Base-by-base conservation (phyloP, 2,888 invertebrate species). In the Cheilosia vernalis region DNA sequence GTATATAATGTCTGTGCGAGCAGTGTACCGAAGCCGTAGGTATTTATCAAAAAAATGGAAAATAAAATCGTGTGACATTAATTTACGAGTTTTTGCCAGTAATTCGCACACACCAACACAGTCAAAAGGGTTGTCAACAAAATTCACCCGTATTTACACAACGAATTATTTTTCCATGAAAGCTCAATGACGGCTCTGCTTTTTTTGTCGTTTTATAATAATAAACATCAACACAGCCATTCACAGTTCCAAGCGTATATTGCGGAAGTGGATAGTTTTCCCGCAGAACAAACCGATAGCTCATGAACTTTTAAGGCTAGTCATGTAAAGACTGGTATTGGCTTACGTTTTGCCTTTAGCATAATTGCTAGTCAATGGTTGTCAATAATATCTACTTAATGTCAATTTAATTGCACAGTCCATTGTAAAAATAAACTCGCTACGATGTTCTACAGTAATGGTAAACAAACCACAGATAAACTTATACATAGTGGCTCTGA, bases 51-150 rank as follows among this genome's bases (percentile, higher is more conserved):
- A 24, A 67, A 72, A 40, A 78, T 63, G 47, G n/a, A 70, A 78
- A 64, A 70, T 78, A 70, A 37, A 70, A 64, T 72, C 78, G 78
- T 79, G 78, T 79, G 78, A 79, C 78, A 78, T 78, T 79, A 79
- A 79, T 79, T 79, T 79, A 70, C 78, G 69, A 70, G 61, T 69
- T 77, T 51, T 69, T 63, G 55, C 47, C 56, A 78, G 55, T 63
- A 56, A 74, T 63, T 63, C 61, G 53, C 53, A 60, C 40, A 67
- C 40, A 67, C 76, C 30, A 60, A 17, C 33, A 76, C 66, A 56
- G 21, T 49, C 76, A 42, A 24, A 64, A 49, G 49, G 58, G 49
- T 37, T 67, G 69, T 69, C 77, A 61, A 69, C 78, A 78, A 44
- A 47, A 70, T 55, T 42, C 53, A 63, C 44, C 19, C 56, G 49